phyloP scores from a whole-genome alignment of 30 jellyfish, hydroid and myxozoan species.

The Aurelia aurita region DNA sequence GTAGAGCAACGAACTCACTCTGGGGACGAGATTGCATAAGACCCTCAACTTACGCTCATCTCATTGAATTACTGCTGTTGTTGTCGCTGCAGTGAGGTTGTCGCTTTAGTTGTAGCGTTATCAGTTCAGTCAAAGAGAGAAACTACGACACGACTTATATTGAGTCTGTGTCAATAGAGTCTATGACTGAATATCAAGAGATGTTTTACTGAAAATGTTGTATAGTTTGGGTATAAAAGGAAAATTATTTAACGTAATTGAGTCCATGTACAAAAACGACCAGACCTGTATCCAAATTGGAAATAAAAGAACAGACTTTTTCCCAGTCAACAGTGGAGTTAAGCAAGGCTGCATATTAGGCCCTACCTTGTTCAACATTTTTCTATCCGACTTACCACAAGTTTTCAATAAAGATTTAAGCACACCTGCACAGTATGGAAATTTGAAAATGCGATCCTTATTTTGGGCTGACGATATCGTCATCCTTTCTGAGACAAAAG shows the following conservation, averaged over 20 bases:
- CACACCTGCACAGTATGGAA: neutral
- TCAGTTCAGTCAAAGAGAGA: too few species aligned
- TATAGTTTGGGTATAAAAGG: neutral
- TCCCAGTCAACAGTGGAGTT: neutral
- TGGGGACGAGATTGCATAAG: too few species aligned
- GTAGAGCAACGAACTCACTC: too few species aligned
- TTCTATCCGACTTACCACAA: neutral
- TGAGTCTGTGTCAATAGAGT: too few species aligned
- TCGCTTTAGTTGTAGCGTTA: too few species aligned
- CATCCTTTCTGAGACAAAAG: too few species aligned
- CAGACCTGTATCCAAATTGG: neutral
- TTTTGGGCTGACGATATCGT: too few species aligned
- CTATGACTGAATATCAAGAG: too few species aligned
- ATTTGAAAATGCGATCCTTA: neutral
- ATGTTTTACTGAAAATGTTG: neutral
- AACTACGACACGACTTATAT: too few species aligned
- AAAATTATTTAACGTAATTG: neutral
- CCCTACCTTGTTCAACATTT: slow-evolving; percentile 3
- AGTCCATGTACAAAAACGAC: neutral
- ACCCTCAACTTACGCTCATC: too few species aligned
- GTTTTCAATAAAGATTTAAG: neutral
- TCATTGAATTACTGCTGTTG: too few species aligned
- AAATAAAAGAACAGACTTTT: neutral
- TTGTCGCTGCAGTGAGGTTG: too few species aligned
- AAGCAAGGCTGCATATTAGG: neutral